phyloP scores from a whole-genome alignment of 2,797 vertebrate species.

The Cetoscarus ocellatus region DNA sequence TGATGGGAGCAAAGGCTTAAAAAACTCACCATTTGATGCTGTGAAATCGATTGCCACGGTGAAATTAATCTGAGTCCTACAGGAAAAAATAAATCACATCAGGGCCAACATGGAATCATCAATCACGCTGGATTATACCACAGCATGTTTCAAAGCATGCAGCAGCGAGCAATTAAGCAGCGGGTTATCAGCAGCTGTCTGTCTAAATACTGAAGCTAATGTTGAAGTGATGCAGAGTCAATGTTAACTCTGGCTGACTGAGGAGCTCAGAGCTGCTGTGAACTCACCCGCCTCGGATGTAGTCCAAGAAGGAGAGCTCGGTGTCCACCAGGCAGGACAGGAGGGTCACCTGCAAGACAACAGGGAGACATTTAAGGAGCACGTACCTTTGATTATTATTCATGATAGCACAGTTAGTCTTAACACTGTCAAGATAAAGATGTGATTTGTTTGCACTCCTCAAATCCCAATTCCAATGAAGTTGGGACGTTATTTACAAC shows the following conservation, averaged over 20 bases:
- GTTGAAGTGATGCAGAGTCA: slow-evolving; percentile 29
- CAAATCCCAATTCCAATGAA: too few species aligned
- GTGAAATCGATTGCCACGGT: slow-evolving; percentile 99
- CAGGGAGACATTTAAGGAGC: slow-evolving; percentile 6
- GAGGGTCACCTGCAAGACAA: slow-evolving; percentile 91
- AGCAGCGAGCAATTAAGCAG: slow-evolving; percentile 51
- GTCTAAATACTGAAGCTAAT: slow-evolving; percentile 38
- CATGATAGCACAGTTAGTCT: too few species aligned
- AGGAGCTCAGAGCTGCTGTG: background rate
- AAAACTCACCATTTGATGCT: slow-evolving; percentile 95
- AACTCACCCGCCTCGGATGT: slow-evolving; percentile 98
- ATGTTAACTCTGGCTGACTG: slow-evolving; percentile 8
- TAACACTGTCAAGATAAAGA: too few species aligned
- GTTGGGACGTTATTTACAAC: too few species aligned
- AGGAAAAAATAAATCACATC: slow-evolving; percentile 66
- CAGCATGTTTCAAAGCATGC: slow-evolving; percentile 60
- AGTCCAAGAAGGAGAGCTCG: slow-evolving; percentile 98
- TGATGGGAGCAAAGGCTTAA: slow-evolving; percentile 32
- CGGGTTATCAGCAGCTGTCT: slow-evolving; percentile 62
- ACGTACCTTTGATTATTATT: too few species aligned
- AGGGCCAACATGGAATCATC: slow-evolving; percentile 50
- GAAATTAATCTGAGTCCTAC: slow-evolving; percentile 98
- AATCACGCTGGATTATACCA: slow-evolving; percentile 64
- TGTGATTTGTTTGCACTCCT: too few species aligned
- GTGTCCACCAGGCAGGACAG: slow-evolving; percentile 98